A percentile compares a stretch with the other conserved stretches of the same genome.
Conservation (phyloP, 2,888 invertebrate species). For the Cecidostiba fungosa region DNA sequence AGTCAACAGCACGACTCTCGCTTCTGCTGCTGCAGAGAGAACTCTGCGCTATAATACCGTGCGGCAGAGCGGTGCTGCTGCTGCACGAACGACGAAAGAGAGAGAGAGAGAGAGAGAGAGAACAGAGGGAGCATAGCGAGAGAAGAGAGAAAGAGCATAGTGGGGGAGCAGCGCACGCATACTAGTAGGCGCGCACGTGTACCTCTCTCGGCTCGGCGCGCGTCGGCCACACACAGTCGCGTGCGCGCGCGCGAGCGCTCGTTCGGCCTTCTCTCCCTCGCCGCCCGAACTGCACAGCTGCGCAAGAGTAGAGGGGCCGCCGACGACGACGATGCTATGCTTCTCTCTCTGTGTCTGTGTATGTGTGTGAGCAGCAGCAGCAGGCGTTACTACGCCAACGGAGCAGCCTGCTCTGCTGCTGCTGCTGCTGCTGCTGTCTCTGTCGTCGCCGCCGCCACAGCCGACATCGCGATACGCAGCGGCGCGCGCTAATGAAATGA, state of each 20-base stretch:
- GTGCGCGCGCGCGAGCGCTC: conserved; percentile 55
- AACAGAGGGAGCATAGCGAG: not conserved
- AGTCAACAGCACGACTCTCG: not conserved
- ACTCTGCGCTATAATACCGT: not conserved
- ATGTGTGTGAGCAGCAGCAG: not conserved
- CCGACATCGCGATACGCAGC: conserved; percentile 31
- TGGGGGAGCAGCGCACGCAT: conserved; percentile 1
- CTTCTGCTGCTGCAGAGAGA: not conserved
- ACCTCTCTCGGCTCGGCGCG: conserved; percentile 42
- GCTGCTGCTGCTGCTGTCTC: not conserved
- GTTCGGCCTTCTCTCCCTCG: conserved; percentile 8
- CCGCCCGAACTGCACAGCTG: conserved; percentile 20
- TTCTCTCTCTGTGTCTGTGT: not conserved
- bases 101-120: not conserved
- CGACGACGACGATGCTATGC: no score
- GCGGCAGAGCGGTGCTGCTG: conserved; percentile 67
- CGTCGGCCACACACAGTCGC: conserved; percentile 62
- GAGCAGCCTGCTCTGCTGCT: conserved; percentile 19
- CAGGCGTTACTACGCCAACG: conserved; percentile 36
- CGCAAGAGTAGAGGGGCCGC: not conserved
- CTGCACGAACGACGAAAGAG: conserved; percentile 36
- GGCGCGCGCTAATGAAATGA: conserved; percentile 47
- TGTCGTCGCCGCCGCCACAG: conserved; percentile 13
- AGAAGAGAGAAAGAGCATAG: not conserved
- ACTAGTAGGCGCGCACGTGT: not conserved